Evolutionary conservation across 1,140 invertebrate species (phyloP).

Genomic region (Rhizoglyphus robini): DNA sequence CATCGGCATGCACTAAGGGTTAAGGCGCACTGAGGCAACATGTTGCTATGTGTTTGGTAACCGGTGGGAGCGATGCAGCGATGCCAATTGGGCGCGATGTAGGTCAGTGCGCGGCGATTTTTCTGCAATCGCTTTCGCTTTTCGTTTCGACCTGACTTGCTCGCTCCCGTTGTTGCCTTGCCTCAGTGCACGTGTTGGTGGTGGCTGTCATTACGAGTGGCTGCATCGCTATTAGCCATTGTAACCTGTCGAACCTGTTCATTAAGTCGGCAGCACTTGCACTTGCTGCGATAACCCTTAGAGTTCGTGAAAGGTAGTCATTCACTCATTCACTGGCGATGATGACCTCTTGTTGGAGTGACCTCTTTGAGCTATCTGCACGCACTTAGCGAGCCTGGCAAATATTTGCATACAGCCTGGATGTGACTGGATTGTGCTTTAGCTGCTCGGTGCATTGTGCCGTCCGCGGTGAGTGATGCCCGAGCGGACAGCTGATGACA

Average conservation of each 20-base stretch:
- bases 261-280: not conserved
- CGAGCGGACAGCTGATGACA: not conserved
- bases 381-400: not conserved
- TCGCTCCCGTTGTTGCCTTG: not conserved
- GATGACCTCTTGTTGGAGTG: not conserved
- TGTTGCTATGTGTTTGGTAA: too few relatives aligned
- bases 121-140: conserved; percentile 1
- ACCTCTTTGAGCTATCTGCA: not conserved
- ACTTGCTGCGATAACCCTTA: conserved; percentile 1
- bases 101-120: conserved; percentile 5
- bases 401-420: not conserved
- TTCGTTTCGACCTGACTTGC: not conserved
- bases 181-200: not conserved
- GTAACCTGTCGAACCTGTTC: conserved; percentile 12
- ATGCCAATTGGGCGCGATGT: not conserved
- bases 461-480: not conserved
- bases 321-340: too few relatives aligned
- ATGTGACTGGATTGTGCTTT: not conserved
- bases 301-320: not conserved
- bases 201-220: not conserved
- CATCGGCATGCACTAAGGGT: not conserved
- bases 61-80: not conserved
- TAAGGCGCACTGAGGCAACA: too few relatives aligned
- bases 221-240: not conserved
- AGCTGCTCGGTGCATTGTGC: not conserved